Percentiles rank a stretch among this genome's conserved stretches.
These are phyloP conservation scores for Nycticryphes semicollaris DNA, from an alignment of 2,113 vertebrate genomes.

Conservation along the genomic window DNA sequence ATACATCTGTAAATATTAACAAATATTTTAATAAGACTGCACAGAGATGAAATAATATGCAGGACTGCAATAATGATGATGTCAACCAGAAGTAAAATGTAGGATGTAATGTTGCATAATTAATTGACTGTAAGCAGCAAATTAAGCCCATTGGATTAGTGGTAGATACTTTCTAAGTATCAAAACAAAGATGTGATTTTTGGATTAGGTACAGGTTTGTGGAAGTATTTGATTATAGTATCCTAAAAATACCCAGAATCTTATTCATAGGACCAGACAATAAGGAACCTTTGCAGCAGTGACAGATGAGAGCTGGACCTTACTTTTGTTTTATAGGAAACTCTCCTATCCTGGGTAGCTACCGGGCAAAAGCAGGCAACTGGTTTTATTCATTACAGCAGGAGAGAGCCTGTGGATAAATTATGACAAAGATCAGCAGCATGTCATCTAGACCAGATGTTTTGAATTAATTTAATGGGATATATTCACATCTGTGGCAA, in stretches of 20 bases:
- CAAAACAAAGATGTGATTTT: not conserved
- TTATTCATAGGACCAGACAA: not conserved
- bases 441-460: not conserved
- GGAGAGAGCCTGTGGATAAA: not conserved
- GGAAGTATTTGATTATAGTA: not conserved
- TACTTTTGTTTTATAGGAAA: not conserved
- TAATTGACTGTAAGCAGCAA: not conserved
- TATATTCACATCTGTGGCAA: not conserved
- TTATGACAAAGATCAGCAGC: not conserved
- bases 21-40: not conserved
- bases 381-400: not conserved
- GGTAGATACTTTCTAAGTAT: not conserved
- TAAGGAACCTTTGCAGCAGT: not conserved
- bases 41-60: not conserved
- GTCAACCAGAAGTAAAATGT: not conserved
- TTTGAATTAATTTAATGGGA: not conserved
- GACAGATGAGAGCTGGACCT: not conserved
- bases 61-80: not conserved
- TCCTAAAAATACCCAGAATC: not conserved
- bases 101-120: not conserved
- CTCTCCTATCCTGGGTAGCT: not conserved
- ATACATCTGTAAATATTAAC: not conserved
- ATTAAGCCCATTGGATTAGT: not conserved
- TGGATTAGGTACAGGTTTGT: not conserved
- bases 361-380: not conserved